Percentiles rank a stretch among this genome's conserved stretches.
Conservation (phyloP, 1,140 invertebrate genomes). For the Lutraria rhynchaena region DNA sequence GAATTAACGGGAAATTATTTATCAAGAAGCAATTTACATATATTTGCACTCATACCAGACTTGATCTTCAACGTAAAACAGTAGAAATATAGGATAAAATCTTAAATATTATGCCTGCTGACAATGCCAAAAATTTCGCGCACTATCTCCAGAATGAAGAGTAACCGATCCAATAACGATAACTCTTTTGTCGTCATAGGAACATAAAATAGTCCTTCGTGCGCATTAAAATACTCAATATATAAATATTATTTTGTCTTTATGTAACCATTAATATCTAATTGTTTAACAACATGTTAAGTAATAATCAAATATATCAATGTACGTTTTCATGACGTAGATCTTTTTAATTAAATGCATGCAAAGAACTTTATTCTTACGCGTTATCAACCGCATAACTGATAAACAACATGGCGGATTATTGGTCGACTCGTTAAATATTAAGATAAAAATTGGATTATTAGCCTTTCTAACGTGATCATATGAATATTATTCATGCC, state of each 20-base stretch:
- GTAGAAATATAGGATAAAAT: no score
- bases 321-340: no score
- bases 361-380: slow-evolving; percentile 35
- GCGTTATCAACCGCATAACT: slow-evolving; percentile 2
- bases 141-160: slow-evolving; percentile 16
- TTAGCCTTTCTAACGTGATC: not conserved
- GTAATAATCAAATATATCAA: no score
- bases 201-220: slow-evolving; percentile 54
- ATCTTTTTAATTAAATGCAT: no score
- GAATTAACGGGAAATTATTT: no score
- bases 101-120: no score
- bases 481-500: slow-evolving; percentile 9
- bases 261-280: no score
- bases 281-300: not conserved
- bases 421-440: not conserved
- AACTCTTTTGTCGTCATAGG: slow-evolving; percentile 49
- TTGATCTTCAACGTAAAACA: no score
- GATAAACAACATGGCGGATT: slow-evolving; percentile 74
- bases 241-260: not conserved
- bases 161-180: not conserved
- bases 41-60: no score
- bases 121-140: not conserved
- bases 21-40: no score
- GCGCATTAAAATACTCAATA: not conserved
- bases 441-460: not conserved